Conservation (phyloP, 1,140 invertebrate genomes). For the Maniola jurtina region DNA sequence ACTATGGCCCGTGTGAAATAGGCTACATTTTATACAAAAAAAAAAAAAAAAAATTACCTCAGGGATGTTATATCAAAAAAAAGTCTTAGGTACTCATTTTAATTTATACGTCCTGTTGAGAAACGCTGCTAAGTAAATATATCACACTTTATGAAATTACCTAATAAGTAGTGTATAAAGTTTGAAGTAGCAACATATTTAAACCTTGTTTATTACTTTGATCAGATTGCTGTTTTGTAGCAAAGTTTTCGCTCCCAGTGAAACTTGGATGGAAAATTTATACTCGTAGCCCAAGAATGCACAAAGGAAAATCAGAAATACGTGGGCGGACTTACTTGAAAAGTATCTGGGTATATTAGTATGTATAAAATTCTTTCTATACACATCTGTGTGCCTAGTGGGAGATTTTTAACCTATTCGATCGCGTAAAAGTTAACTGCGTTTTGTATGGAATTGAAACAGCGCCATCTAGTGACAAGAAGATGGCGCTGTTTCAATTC, state of each 20-base stretch:
- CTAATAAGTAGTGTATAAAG: not conserved
- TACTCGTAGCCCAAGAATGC: not conserved
- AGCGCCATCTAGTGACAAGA: too few species aligned
- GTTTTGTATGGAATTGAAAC: too few species aligned
- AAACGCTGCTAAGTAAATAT: not conserved
- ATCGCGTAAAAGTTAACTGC: too few species aligned
- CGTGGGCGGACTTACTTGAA: not conserved
- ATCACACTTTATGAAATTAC: not conserved
- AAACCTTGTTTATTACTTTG: not conserved
- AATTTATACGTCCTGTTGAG: too few species aligned
- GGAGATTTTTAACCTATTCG: too few species aligned
- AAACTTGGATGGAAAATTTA: constrained; percentile 2
- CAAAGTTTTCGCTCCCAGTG: not conserved
- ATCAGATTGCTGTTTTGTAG: constrained; percentile 4
- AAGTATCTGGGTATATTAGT: constrained; percentile 1
- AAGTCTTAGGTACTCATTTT: too few species aligned
- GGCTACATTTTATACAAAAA: too few species aligned
- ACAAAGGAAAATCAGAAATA: not conserved
- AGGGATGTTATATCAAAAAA: too few species aligned
- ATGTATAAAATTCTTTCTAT: not conserved
- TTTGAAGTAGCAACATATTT: not conserved
- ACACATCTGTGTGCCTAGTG: too few species aligned
- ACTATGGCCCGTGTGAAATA: too few species aligned
- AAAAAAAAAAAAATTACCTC: too few species aligned
- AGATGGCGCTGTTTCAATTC: too few species aligned